Conservation (phyloP, 2,797 vertebrate species). For the Xiphophorus birchmanni region DNA sequence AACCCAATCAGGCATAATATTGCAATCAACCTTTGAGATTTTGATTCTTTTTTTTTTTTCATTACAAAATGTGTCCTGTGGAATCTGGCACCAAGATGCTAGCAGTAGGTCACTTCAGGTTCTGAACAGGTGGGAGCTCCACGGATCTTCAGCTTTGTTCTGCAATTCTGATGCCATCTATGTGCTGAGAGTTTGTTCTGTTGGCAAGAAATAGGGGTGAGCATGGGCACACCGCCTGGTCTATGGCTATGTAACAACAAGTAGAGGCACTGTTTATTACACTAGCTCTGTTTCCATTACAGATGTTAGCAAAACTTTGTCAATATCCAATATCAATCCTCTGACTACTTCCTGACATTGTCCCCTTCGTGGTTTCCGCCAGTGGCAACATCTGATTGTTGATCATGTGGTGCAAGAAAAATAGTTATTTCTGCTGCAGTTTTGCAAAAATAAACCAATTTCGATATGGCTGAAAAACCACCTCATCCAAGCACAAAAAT, state of each 20-base stretch:
- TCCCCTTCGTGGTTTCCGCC: too few species aligned
- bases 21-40: neutral
- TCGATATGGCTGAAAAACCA: too few species aligned
- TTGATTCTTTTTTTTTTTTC: neutral
- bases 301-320: too few species aligned
- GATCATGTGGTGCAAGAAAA: too few species aligned
- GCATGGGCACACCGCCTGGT: neutral
- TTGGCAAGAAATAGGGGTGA: neutral
- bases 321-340: too few species aligned
- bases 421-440: too few species aligned
- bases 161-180: neutral
- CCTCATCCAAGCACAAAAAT: too few species aligned
- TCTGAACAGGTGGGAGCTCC: neutral
- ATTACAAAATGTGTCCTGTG: neutral
- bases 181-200: neutral
- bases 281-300: too few species aligned
- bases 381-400: too few species aligned
- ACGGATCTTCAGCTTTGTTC: neutral
- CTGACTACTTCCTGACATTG: too few species aligned
- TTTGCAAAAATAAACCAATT: too few species aligned
- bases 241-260: neutral
- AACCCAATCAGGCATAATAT: neutral
- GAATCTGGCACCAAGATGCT: too few species aligned
- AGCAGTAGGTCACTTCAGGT: neutral
- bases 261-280: neutral